Evolutionary conservation across 2,797 vertebrate species (phyloP).

Genomic region (Geotria australis): DNA sequence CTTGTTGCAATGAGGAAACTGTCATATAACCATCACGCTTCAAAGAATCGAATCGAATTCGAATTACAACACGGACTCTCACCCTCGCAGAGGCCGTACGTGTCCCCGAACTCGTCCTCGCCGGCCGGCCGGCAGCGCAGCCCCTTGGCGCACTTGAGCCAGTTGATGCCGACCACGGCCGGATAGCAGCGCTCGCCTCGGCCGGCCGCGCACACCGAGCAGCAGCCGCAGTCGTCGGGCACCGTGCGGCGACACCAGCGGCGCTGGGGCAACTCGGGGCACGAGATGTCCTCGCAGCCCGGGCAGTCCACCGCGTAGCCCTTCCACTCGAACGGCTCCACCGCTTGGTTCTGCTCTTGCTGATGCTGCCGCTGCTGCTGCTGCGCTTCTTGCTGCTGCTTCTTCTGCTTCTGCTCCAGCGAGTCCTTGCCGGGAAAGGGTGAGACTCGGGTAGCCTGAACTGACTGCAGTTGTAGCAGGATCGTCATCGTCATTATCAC

Average conservation of each 20-base stretch:
- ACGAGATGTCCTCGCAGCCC: slow-evolving; percentile 32
- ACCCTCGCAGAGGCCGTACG: slow-evolving; percentile 93
- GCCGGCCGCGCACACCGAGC: slow-evolving; percentile 55
- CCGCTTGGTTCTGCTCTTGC: no score
- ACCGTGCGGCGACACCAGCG: slow-evolving; percentile 41
- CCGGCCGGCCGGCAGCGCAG: slow-evolving; percentile 84
- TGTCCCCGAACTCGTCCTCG: slow-evolving; percentile 91
- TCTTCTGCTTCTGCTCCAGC: no score
- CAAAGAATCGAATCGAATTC: no score
- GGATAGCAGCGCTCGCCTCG: slow-evolving; percentile 79
- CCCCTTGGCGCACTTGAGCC: slow-evolving; percentile 83
- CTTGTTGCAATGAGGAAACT: no score
- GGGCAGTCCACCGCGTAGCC: slow-evolving; percentile 72
- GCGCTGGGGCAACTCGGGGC: slow-evolving; percentile 22
- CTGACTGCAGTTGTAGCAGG: no score
- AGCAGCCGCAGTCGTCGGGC: slow-evolving; percentile 89
- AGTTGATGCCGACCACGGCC: slow-evolving; percentile 83
- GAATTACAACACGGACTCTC: slow-evolving; percentile 6
- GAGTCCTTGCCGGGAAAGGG: no score
- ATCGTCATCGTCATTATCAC: no score
- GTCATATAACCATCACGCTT: no score
- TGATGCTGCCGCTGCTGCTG: no score
- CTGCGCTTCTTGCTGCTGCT: no score
- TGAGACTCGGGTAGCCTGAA: no score
- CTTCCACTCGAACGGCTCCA: not conserved